Evolutionary conservation across 2,797 vertebrate species (phyloP).

Genomic region (Erethizon dorsatum): DNA sequence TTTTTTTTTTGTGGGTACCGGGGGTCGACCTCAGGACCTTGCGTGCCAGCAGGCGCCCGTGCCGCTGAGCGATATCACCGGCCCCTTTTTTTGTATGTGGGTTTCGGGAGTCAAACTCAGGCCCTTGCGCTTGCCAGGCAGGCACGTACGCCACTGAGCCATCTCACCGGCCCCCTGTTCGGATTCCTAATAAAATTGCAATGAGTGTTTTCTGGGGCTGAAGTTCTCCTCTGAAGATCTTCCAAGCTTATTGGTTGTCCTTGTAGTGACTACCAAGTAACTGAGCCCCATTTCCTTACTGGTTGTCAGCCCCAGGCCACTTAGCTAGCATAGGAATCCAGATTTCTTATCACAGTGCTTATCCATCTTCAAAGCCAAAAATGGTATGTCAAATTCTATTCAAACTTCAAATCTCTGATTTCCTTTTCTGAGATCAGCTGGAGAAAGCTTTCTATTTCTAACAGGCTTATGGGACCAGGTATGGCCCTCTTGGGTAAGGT

Average conservation of each 20-base stretch:
- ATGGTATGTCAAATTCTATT: not conserved
- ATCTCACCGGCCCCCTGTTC: no score
- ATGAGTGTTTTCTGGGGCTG: not conserved
- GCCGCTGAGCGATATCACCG: no score
- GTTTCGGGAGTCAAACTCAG: no score
- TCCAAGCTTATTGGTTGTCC: not conserved
- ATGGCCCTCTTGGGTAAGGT: not conserved
- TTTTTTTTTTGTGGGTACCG: no score
- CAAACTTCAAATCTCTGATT: not conserved
- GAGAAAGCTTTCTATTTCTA: not conserved
- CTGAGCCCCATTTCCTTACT: not conserved
- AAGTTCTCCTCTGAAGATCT: not conserved
- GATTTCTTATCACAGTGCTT: not conserved
- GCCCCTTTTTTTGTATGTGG: no score
- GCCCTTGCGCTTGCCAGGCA: no score
- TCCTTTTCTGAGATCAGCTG: not conserved
- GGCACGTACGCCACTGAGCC: no score
- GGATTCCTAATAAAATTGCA: not conserved
- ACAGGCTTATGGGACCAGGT: not conserved
- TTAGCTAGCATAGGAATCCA: not conserved
- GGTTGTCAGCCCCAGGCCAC: not conserved
- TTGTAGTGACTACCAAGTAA: not conserved
- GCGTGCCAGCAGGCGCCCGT: no score
- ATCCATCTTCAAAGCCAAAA: not conserved
- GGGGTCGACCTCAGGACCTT: no score